Conservation (phyloP, 2,113 vertebrate species). For the Caloenas nicobarica region DNA sequence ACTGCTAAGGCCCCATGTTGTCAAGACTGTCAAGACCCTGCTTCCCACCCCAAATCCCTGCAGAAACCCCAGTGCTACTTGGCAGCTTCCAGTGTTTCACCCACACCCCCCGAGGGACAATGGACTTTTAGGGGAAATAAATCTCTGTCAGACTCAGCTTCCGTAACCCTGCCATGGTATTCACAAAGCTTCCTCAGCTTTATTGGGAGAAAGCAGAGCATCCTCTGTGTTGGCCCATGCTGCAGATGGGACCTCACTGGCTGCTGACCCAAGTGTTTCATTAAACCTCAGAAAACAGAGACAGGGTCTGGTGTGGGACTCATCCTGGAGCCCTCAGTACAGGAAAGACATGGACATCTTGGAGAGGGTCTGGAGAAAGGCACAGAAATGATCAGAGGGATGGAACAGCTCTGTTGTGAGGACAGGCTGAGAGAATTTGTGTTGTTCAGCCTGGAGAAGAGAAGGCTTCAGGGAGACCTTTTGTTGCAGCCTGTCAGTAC, state of each 20-base stretch:
- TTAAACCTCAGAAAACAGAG: too few species aligned
- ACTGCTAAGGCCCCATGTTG: background rate
- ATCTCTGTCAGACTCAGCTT: background rate
- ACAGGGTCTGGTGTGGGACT: too few species aligned
- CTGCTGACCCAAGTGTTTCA: background rate
- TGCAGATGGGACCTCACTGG: fast-evolving
- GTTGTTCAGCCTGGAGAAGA: too few species aligned
- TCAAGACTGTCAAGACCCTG: background rate
- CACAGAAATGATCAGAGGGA: too few species aligned
- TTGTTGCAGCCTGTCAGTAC: too few species aligned
- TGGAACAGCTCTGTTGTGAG: too few species aligned
- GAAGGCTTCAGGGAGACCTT: too few species aligned
- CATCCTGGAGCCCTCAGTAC: too few species aligned
- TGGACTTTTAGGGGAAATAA: background rate
- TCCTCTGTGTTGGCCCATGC: background rate
- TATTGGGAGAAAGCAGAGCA: background rate
- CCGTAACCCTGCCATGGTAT: background rate
- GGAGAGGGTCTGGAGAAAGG: too few species aligned
- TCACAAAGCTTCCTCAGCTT: background rate
- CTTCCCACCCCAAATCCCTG: background rate
- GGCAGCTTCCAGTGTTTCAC: background rate
- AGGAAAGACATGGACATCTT: too few species aligned
- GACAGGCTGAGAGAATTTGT: too few species aligned
- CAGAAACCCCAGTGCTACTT: background rate
- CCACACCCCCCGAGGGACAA: background rate